These are phyloP conservation scores for Pseudorhombus dupliciocellatus DNA, from an alignment of 2,113 vertebrate species.

Conservation along the genomic window DNA sequence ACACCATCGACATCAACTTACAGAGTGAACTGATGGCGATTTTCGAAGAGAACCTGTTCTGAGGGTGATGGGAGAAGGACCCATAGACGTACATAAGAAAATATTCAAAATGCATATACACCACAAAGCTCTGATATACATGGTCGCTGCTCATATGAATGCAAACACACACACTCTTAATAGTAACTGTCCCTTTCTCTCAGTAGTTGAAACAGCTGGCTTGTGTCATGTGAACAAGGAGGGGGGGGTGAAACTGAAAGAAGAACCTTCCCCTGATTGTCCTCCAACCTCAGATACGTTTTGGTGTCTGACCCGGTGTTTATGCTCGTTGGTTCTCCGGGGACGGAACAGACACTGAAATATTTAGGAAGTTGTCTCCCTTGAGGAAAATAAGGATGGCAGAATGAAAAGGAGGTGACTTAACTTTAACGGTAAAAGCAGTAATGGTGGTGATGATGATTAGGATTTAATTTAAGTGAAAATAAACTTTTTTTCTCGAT, in stretches of 20 bases:
- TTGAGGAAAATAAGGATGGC: background rate
- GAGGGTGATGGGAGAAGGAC: constrained; percentile 61
- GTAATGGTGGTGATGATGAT: background rate
- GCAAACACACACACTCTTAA: constrained; percentile 33
- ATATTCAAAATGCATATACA: constrained; percentile 35
- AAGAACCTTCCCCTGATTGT: constrained; percentile 7
- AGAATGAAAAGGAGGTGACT: constrained; percentile 14
- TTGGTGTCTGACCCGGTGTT: constrained; percentile 62
- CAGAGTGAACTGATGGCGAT: constrained; percentile 96
- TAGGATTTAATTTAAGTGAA: constrained; percentile 47
- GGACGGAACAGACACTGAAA: background rate
- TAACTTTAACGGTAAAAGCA: constrained; percentile 20
- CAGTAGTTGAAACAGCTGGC: constrained; percentile 60
- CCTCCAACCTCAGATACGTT: constrained; percentile 48
- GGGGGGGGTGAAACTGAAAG: constrained; percentile 22
- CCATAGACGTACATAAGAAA: constrained; percentile 27
- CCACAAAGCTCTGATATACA: constrained; percentile 47
- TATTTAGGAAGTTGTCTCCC: background rate
- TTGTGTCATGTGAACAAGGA: constrained; percentile 58
- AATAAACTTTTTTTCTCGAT: constrained; percentile 9
- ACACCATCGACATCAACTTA: constrained; percentile 96
- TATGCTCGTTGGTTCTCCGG: constrained; percentile 19
- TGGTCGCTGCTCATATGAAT: constrained; percentile 33
- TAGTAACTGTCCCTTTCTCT: constrained; percentile 59
- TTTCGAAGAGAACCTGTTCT: constrained; percentile 95